Evolutionary conservation across 2,888 invertebrate species (phyloP), one percentile per base, ranked within the genome.

Genomic region (Pharmacophagus antenor): DNA sequence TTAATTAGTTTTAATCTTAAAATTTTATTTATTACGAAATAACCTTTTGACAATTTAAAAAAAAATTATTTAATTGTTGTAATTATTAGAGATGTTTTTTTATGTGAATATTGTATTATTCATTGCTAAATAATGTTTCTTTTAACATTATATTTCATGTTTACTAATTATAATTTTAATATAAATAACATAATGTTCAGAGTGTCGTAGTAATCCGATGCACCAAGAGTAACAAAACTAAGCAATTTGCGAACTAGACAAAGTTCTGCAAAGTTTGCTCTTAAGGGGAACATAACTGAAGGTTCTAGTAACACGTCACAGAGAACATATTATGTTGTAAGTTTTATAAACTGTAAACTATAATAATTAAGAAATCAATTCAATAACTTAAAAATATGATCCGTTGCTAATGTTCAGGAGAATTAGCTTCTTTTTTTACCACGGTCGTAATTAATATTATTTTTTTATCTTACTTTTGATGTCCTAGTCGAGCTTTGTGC

Each of bases 201-300:
- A 22, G 18, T 20, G 21, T 49, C 49, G 31, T 27, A n/a, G 27
- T 52, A 60, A 44, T 56, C 27, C 31, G 46, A 56, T 60, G 42
- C 51, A 67, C 54, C 7, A 60, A 67, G 66, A 74, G 70, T 65
- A 70, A 70, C 68, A 65, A 76, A 80, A 70, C 77, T 75, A 75
- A 79, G 76, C 77, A 80, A 82, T 82, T 82, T 81, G 74, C 75
- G 64, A 69, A 71, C 66, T 70, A 77, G 70, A 78, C 72, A 66
- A 77, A 83, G 80, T 86, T 78, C 78, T 84, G 79, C 80, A 73
- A 86, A 86, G 75, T 86, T 85, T 70, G 68, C 56, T 74, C 87
- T 73, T 84, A 27, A 47, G 80, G 76, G 87, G 68, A 66, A 72
- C 77, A 80, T 84, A 79, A 76, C 70, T 61, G 64, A 63, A 70